Evolutionary conservation across 2,888 invertebrate species (phyloP).

Genomic region (Malthinus seriepunctatus): DNA sequence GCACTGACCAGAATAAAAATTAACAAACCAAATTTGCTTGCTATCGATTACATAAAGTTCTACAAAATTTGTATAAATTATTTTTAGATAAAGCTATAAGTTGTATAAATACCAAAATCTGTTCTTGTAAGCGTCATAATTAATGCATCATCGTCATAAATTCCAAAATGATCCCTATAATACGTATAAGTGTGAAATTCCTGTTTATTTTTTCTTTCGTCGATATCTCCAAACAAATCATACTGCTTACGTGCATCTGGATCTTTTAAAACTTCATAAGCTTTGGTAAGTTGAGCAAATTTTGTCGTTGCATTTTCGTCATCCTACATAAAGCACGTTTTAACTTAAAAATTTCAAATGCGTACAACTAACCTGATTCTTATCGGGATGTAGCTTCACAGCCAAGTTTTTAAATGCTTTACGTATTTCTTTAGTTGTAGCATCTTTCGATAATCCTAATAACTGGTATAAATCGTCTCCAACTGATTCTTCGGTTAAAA

Average conservation of each 20-base stretch:
- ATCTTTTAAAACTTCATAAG: conserved; percentile 87
- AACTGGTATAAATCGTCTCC: conserved; percentile 48
- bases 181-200: conserved; percentile 81
- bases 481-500: conserved; percentile 9
- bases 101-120: conserved; percentile 70
- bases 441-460: conserved; percentile 62
- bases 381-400: conserved; percentile 73
- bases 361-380: conserved; percentile 56
- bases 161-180: conserved; percentile 79
- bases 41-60: conserved; percentile 56
- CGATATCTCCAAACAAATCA: conserved; percentile 76
- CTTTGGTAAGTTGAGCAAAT: conserved; percentile 78
- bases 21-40: conserved; percentile 80
- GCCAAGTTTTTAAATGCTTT: conserved; percentile 75
- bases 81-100: not conserved
- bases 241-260: conserved; percentile 77
- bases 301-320: conserved; percentile 73
- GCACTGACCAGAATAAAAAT: conserved; percentile 87
- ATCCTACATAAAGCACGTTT: conserved; percentile 61
- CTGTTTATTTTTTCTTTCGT: conserved; percentile 61
- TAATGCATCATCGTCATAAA: conserved; percentile 83
- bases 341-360: not conserved
- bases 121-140: conserved; percentile 75
- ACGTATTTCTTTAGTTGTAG: conserved; percentile 68
- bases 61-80: conserved; percentile 39